phyloP scores from a whole-genome alignment of 2,797 vertebrate genomes.

The Leucoraja ocellata region DNA sequence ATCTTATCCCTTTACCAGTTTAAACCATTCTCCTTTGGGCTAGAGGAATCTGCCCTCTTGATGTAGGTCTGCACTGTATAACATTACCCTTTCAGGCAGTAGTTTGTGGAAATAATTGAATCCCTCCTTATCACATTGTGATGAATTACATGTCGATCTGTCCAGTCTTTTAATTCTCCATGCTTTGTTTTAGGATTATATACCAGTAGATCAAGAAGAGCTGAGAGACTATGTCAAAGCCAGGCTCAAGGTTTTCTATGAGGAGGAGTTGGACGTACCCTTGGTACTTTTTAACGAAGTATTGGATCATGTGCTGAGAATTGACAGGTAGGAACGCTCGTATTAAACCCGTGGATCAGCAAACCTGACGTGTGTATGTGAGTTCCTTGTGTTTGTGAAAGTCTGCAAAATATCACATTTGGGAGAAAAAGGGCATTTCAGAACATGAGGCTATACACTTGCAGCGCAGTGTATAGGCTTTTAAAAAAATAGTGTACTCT shows the following conservation, averaged over 20 bases:
- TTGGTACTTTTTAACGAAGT: conserved; percentile 97
- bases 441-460: too few species aligned
- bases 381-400: neutral
- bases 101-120: neutral
- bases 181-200: conserved; percentile 74
- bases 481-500: neutral
- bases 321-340: conserved; percentile 72
- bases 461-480: too few species aligned
- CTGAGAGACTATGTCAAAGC: conserved; percentile 96
- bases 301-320: conserved; percentile 89
- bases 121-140: neutral
- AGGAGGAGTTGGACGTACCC: conserved; percentile 93
- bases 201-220: conserved; percentile 97
- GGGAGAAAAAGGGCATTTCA: too few species aligned
- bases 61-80: neutral
- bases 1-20: neutral
- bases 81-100: neutral
- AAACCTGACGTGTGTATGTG: neutral
- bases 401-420: neutral
- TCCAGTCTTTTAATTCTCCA: conserved; percentile 30
- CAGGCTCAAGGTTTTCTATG: conserved; percentile 95
- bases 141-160: neutral
- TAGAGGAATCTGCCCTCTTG: neutral
- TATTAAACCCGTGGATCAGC: neutral
- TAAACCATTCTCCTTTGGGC: neutral